A percentile compares a stretch with the other conserved stretches of the same genome.
phyloP scores from a whole-genome alignment of 2,797 vertebrate genomes.

The Aphelocoma californica region DNA sequence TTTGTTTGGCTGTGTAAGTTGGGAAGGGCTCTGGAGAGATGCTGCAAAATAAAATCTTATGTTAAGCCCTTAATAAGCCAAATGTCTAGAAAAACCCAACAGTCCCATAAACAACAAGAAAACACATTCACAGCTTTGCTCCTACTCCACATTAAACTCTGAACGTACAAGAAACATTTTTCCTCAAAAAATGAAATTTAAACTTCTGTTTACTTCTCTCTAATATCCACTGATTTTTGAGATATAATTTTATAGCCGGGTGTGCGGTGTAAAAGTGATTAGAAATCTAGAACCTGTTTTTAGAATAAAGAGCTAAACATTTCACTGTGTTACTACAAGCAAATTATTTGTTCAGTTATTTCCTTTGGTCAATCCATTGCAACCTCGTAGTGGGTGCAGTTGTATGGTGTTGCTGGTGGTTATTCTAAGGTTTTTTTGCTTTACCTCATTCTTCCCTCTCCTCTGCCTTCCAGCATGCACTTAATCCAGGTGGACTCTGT shows the following conservation, averaged over 20 bases:
- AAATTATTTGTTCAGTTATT: not conserved
- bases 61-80: not conserved
- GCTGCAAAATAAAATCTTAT: not conserved
- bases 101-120: not conserved
- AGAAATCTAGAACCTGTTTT: not conserved
- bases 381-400: not conserved
- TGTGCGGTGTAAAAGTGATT: not conserved
- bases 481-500: conserved; percentile 93
- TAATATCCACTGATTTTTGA: not conserved
- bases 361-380: not conserved
- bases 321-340: rapidly evolving
- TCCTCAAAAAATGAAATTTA: not conserved
- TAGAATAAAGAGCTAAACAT: not conserved
- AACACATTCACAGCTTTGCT: not conserved
- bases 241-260: not conserved
- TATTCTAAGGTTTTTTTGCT: not conserved
- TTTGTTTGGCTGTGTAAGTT: not conserved
- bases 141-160: not conserved
- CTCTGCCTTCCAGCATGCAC: conserved; percentile 75
- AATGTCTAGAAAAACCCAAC: not conserved
- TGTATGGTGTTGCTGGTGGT: not conserved
- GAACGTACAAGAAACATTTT: not conserved
- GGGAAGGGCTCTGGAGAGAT: not conserved
- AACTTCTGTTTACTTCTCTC: not conserved
- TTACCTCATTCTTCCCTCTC: not conserved